Conservation (phyloP, 2,888 invertebrate species). For the Cataglyphis cursor region DNA sequence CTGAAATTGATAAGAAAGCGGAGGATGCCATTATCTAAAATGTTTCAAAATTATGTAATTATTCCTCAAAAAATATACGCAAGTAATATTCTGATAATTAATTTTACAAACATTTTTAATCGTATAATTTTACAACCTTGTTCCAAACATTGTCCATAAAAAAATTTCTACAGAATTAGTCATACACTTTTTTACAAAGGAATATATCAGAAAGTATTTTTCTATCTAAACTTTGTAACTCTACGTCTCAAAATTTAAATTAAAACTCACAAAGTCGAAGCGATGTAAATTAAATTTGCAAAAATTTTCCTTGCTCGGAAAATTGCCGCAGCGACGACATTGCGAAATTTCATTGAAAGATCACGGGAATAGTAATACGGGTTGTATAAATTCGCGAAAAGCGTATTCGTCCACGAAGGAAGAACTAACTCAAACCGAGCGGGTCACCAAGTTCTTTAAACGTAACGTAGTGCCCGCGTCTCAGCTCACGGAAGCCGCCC, state of each 20-base stretch:
- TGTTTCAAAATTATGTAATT: background rate
- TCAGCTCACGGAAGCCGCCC: conserved; percentile 48
- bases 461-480: conserved; percentile 68
- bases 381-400: conserved; percentile 62
- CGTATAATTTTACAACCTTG: background rate
- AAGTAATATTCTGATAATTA: background rate
- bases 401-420: conserved; percentile 54
- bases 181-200: background rate
- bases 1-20: conserved; percentile 74
- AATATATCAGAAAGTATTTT: conserved; percentile 14
- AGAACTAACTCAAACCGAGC: conserved; percentile 66
- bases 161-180: conserved; percentile 4
- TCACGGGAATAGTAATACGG: conserved; percentile 46
- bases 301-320: conserved; percentile 33
- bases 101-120: background rate
- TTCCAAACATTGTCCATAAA: background rate
- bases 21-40: conserved; percentile 50
- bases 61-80: background rate
- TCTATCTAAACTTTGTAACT: conserved; percentile 12
- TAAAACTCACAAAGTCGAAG: conserved; percentile 35
- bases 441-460: conserved; percentile 73
- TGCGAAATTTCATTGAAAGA: conserved; percentile 44
- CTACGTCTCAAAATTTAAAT: conserved; percentile 41
- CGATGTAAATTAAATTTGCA: conserved; percentile 40
- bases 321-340: conserved; percentile 22